Conservation (phyloP, 2,888 invertebrate species). For the Theristus sp. region DNA sequence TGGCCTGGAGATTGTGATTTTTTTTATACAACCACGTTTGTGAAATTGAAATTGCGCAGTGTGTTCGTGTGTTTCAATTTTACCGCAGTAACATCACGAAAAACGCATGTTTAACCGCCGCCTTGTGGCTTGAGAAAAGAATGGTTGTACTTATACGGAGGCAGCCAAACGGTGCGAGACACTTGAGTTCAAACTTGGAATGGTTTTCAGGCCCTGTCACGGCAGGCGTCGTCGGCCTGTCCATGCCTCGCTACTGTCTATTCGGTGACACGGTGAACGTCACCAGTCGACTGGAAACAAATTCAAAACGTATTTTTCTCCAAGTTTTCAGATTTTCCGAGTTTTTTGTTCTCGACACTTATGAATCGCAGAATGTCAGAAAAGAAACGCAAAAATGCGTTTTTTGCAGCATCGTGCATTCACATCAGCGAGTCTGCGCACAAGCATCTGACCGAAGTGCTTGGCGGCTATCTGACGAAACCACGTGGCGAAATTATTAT, state of each 20-base stretch:
- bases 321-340: neutral
- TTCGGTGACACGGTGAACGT: conserved; percentile 8
- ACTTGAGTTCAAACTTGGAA: too few relatives aligned
- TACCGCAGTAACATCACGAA: too few relatives aligned
- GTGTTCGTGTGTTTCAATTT: too few relatives aligned
- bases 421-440: conserved; percentile 5
- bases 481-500: conserved; percentile 1
- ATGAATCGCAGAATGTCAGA: too few relatives aligned
- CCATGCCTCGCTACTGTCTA: conserved; percentile 7
- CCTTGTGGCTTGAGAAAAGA: too few relatives aligned
- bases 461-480: conserved; percentile 2
- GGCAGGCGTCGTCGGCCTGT: conserved; percentile 5
- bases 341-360: neutral
- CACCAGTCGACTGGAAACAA: conserved; percentile 6
- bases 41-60: too few relatives aligned
- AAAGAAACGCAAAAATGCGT: too few relatives aligned
- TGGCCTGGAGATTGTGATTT: neutral
- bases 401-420: conserved; percentile 6
- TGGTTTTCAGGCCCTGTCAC: conserved; percentile 7
- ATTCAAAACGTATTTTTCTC: conserved; percentile 4
- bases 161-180: too few relatives aligned
- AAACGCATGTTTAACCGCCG: too few relatives aligned
- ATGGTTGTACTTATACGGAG: too few relatives aligned
- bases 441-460: neutral
- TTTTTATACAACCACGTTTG: too few relatives aligned